Evolutionary conservation across 2,888 invertebrate genomes (phyloP).

Genomic region (Fissipunctia ypsillon): DNA sequence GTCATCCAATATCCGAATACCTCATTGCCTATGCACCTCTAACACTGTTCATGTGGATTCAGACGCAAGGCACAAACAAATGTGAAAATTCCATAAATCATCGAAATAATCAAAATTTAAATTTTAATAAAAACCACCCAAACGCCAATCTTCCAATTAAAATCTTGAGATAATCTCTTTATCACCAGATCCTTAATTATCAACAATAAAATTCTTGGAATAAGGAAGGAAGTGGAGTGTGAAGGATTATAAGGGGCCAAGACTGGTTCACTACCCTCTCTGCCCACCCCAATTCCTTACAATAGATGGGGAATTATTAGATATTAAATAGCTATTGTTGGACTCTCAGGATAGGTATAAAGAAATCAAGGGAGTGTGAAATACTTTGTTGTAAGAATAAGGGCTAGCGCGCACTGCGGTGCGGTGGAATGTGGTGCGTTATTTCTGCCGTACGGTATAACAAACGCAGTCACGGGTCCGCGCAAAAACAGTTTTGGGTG

Average conservation of each 20-base stretch:
- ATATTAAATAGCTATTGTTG: slow-evolving; percentile 58
- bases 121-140: slow-evolving; percentile 14
- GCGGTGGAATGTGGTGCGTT: too few species aligned
- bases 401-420: too few species aligned
- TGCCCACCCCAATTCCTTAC: slow-evolving; percentile 67
- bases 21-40: not conserved
- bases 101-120: not conserved
- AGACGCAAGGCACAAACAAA: not conserved
- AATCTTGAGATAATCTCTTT: slow-evolving; percentile 84
- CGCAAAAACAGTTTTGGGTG: too few species aligned
- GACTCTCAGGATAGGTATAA: slow-evolving; percentile 22
- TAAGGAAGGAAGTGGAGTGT: slow-evolving; percentile 79
- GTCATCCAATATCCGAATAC: not conserved
- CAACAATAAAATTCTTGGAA: slow-evolving; percentile 84
- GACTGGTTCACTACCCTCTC: slow-evolving; percentile 73
- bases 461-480: too few species aligned
- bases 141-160: slow-evolving; percentile 72
- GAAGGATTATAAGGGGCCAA: slow-evolving; percentile 81
- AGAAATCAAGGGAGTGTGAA: slow-evolving; percentile 41
- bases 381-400: slow-evolving; percentile 27
- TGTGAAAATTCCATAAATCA: not conserved
- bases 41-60: not conserved
- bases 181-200: slow-evolving; percentile 84
- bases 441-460: too few species aligned
- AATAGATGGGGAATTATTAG: slow-evolving; percentile 61